Evolutionary conservation across 1,140 invertebrate genomes (phyloP).

Genomic region (Drosophila azteca): DNA sequence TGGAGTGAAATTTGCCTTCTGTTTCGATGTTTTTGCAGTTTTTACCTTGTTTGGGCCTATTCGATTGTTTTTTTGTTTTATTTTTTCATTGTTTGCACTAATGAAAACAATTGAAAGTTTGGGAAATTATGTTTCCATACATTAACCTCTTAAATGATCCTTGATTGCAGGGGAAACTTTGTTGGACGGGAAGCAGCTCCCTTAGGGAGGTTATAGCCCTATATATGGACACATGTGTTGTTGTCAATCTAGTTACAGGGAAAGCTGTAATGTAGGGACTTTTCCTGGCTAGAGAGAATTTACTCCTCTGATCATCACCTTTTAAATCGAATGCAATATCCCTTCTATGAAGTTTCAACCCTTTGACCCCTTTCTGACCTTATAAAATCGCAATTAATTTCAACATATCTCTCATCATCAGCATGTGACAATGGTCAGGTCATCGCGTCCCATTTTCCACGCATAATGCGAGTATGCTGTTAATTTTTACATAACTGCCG

Average conservation of each 20-base stretch:
- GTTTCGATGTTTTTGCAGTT: conserved; percentile 27
- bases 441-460: conserved; percentile 30
- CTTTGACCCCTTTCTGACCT: not conserved
- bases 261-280: too few relatives aligned
- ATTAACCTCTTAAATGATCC: conserved; percentile 41
- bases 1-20: conserved; percentile 74
- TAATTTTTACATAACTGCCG: conserved; percentile 60
- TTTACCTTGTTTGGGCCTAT: conserved; percentile 41
- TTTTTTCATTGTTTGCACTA: conserved; percentile 24
- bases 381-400: conserved; percentile 1
- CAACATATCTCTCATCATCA: not conserved
- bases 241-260: not conserved
- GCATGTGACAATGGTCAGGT: conserved; percentile 22
- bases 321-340: not conserved
- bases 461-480: conserved; percentile 37
- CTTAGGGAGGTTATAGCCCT: conserved; percentile 19
- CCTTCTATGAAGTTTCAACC: not conserved
- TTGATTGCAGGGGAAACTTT: too few relatives aligned
- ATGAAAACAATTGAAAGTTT: conserved; percentile 51
- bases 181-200: not conserved
- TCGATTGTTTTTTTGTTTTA: conserved; percentile 38
- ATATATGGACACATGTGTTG: conserved; percentile 27
- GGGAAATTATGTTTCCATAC: conserved; percentile 46
- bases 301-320: not conserved
- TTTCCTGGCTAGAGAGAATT: not conserved